Conservation (phyloP, 2,797 vertebrate genomes). For the Hozukius guyotensis region DNA sequence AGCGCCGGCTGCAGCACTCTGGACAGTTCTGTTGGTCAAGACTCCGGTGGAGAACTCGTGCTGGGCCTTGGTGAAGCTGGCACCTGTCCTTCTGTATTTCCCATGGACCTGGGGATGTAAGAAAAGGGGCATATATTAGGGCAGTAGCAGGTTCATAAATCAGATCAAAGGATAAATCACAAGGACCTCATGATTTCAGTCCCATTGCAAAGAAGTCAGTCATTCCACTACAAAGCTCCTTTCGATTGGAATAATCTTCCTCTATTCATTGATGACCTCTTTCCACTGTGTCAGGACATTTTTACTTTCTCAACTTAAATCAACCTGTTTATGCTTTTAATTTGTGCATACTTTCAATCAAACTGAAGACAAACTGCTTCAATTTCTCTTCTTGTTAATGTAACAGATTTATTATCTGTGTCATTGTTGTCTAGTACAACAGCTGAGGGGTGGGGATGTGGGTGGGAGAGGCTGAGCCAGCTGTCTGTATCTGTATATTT, state of each 20-base stretch:
- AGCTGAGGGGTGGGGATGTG: too few relatives aligned
- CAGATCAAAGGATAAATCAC: neutral
- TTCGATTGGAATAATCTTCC: neutral
- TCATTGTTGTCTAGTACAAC: too few relatives aligned
- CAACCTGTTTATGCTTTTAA: neutral
- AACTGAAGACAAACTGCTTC: neutral
- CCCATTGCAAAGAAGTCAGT: neutral
- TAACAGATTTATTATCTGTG: neutral
- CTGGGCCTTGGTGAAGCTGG: slow-evolving; percentile 96
- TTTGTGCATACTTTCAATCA: neutral
- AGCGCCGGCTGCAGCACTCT: slow-evolving; percentile 79
- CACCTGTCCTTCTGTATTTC: slow-evolving; percentile 92
- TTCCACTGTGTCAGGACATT: neutral
- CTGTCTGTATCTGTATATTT: neutral
- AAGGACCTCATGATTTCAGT: neutral
- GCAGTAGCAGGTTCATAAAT: neutral
- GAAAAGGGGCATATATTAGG: neutral
- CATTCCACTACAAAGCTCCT: neutral
- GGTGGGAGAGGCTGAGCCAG: too few relatives aligned
- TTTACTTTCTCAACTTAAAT: neutral
- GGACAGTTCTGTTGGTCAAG: slow-evolving; percentile 89
- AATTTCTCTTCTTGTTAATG: neutral
- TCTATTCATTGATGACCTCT: neutral
- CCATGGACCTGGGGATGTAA: slow-evolving; percentile 88
- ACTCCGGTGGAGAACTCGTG: slow-evolving; percentile 95